phyloP scores from a whole-genome alignment of 2,888 invertebrate genomes.

The Drosophila ustulata region DNA sequence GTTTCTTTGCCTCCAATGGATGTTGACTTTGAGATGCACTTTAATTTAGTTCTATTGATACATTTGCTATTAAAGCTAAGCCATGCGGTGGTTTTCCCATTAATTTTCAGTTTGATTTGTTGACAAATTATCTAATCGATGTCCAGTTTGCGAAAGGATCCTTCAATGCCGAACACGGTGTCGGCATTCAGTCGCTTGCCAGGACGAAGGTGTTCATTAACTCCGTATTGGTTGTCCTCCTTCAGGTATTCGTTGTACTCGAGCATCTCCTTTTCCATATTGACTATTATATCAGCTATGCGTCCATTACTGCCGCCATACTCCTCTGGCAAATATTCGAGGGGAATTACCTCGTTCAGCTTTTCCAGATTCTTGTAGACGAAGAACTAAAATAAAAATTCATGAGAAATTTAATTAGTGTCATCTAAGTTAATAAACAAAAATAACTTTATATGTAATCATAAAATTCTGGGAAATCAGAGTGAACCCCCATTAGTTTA shows the following conservation, averaged over 20 bases:
- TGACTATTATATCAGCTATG: conserved; percentile 72
- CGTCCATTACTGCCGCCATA: conserved; percentile 88
- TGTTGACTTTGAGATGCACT: conserved; percentile 3
- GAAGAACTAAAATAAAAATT: conserved; percentile 84
- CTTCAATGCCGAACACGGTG: conserved; percentile 75
- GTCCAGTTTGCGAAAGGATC: conserved; percentile 81
- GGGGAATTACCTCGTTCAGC: conserved; percentile 86
- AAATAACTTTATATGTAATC: neutral
- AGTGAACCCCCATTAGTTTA: neutral
- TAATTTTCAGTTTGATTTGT: conserved; percentile 29
- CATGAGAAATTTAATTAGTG: neutral
- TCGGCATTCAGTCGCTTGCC: conserved; percentile 62
- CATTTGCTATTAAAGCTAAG: conserved; percentile 6
- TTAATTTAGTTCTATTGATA: conserved; percentile 3
- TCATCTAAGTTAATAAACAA: neutral
- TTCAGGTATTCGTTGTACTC: conserved; percentile 63
- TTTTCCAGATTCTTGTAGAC: conserved; percentile 84
- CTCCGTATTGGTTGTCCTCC: conserved; percentile 72
- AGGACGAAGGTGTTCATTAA: conserved; percentile 71
- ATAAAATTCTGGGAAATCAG: neutral
- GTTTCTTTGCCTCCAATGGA: neutral
- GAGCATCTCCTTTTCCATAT: conserved; percentile 61
- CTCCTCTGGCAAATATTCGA: conserved; percentile 87
- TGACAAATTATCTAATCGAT: conserved; percentile 65
- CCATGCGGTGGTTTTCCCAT: conserved; percentile 5